Conservation (phyloP, 1,140 invertebrate species). For the Paracyclopina nana region DNA sequence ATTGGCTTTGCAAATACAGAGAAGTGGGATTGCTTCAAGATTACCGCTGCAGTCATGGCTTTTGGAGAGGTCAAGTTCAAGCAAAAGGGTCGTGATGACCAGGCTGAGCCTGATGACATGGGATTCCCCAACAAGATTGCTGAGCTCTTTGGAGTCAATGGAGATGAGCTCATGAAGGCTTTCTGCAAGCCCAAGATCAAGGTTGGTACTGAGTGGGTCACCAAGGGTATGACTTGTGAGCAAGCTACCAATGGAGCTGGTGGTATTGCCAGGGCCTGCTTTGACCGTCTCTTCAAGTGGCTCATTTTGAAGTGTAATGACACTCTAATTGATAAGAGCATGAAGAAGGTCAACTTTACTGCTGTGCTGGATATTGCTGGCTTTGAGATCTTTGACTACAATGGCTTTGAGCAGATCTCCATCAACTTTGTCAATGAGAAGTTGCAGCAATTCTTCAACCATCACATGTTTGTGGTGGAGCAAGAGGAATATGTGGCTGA, state of each 20-base stretch:
- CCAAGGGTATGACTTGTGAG: slow-evolving; percentile 29
- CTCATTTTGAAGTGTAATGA: slow-evolving; percentile 96
- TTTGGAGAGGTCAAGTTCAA: slow-evolving; percentile 99
- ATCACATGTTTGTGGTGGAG: slow-evolving; percentile 93
- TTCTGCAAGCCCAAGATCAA: slow-evolving; percentile 95
- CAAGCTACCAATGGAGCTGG: slow-evolving; percentile 42
- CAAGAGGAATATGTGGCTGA: slow-evolving; percentile 40
- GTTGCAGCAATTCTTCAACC: slow-evolving; percentile 93
- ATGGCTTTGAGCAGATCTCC: slow-evolving; percentile 98
- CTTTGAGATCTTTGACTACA: slow-evolving; percentile 98
- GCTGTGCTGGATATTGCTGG: slow-evolving; percentile 99
- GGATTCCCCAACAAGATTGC: slow-evolving; percentile 49
- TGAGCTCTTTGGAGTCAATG: slow-evolving; percentile 73
- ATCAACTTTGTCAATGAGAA: slow-evolving; percentile 98
- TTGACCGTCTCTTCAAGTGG: slow-evolving; percentile 92
- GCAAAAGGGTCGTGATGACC: slow-evolving; percentile 97
- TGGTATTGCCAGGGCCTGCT: slow-evolving; percentile 92
- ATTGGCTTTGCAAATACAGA: slow-evolving; percentile 89
- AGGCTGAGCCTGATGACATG: slow-evolving; percentile 62
- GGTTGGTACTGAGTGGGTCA: slow-evolving; percentile 51
- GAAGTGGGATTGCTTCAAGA: slow-evolving; percentile 88
- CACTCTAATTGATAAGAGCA: slow-evolving; percentile 83
- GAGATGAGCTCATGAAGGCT: slow-evolving; percentile 77
- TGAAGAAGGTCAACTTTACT: slow-evolving; percentile 93
- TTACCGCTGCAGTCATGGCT: slow-evolving; percentile 92